Percentiles rank a stretch among this genome's conserved stretches.
Evolutionary conservation across 2,888 invertebrate genomes (phyloP).

Genomic region (Microctonus brassicae): DNA sequence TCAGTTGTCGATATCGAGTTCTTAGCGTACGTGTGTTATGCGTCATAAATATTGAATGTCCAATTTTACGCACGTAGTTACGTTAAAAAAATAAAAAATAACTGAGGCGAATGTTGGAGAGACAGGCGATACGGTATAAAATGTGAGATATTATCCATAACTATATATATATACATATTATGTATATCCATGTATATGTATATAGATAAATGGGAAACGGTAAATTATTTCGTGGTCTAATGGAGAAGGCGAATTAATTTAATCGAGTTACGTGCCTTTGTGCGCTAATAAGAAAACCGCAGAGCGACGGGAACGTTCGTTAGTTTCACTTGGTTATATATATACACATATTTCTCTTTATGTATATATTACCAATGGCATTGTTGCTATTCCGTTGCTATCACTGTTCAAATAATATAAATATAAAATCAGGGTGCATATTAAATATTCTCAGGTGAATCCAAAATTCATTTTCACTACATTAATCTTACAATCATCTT

Average conservation of each 20-base stretch:
- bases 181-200: background rate
- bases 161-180: no score
- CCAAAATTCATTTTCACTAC: background rate
- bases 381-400: background rate
- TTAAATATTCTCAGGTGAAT: background rate
- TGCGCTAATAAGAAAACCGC: constrained; percentile 33
- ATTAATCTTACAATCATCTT: background rate
- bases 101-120: no score
- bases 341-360: background rate
- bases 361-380: background rate
- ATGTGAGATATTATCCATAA: no score
- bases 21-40: background rate
- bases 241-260: constrained; percentile 32
- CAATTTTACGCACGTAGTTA: no score
- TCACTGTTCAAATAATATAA: background rate
- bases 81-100: no score
- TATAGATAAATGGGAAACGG: background rate
- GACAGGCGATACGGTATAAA: no score
- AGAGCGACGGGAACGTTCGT: constrained; percentile 5
- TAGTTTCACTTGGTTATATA: background rate
- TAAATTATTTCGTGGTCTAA: constrained; percentile 31
- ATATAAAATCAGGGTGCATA: background rate
- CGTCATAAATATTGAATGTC: no score
- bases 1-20: background rate
- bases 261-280: constrained; percentile 32